These are phyloP conservation scores for Oncorhynchus clarkii DNA, from an alignment of 2,113 vertebrate genomes.

Conservation along the genomic window DNA sequence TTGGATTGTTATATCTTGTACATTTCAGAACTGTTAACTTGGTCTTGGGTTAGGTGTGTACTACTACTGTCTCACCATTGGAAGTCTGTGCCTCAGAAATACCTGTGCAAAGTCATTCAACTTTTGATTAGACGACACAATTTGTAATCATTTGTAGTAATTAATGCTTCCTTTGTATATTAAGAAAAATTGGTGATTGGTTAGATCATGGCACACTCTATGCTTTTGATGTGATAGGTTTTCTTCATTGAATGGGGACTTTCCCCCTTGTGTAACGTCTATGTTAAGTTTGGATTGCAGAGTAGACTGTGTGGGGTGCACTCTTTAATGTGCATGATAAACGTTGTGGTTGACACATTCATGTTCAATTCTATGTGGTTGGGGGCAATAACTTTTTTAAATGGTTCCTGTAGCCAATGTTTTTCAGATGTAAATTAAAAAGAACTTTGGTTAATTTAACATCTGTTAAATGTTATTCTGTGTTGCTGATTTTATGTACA, in stretches of 20 bases:
- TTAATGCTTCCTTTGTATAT: not conserved
- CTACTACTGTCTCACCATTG: conserved; percentile 27
- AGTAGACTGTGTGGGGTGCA: not conserved
- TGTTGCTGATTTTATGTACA: not conserved
- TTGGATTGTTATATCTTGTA: conserved; percentile 16
- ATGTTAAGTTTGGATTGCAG: not conserved
- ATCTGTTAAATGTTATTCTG: conserved; percentile 6
- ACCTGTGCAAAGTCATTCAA: not conserved
- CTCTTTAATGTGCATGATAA: conserved; percentile 43
- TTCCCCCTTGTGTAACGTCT: not conserved
- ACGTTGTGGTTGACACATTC: conserved; percentile 36
- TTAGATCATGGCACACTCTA: not conserved
- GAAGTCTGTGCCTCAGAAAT: not conserved
- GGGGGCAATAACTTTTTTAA: conserved; percentile 36
- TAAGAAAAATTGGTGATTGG: not conserved
- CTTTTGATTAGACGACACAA: not conserved
- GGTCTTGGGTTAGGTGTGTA: conserved; percentile 12
- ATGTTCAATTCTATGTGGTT: conserved; percentile 27
- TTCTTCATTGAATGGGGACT: not conserved
- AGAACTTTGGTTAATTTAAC: conserved; percentile 47
- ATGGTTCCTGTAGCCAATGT: conserved; percentile 43
- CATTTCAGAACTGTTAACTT: conserved; percentile 17
- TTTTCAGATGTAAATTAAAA: conserved; percentile 70
- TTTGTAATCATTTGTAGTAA: not conserved
- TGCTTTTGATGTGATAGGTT: not conserved